phyloP scores from a whole-genome alignment of 2,113 vertebrate genomes.

The Cheilinus undulatus region DNA sequence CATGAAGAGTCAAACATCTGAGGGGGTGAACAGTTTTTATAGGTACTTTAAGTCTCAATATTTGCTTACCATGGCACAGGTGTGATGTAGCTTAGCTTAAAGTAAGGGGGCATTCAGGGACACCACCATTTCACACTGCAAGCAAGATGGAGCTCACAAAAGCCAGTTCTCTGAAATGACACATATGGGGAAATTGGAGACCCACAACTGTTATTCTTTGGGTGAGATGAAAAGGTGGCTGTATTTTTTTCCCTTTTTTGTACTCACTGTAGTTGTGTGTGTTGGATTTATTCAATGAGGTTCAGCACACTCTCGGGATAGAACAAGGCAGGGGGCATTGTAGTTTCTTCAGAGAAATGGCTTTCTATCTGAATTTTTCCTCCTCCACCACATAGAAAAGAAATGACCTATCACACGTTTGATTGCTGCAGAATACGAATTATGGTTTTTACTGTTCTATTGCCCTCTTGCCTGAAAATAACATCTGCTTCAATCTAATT shows the following conservation, averaged over 20 bases:
- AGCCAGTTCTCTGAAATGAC: slow-evolving; percentile 35
- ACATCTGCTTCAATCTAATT: slow-evolving; percentile 10
- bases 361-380: slow-evolving; percentile 18
- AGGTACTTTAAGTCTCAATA: slow-evolving; percentile 23
- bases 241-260: slow-evolving; percentile 19
- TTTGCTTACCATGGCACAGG: slow-evolving; percentile 18
- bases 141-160: slow-evolving; percentile 21
- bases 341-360: slow-evolving; percentile 22
- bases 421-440: slow-evolving; percentile 18
- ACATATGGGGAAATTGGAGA: slow-evolving; percentile 32
- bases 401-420: neutral
- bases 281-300: slow-evolving; percentile 35
- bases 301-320: slow-evolving; percentile 33
- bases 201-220: slow-evolving; percentile 16
- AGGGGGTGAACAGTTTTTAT: too few species aligned
- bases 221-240: slow-evolving; percentile 18
- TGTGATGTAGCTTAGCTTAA: slow-evolving; percentile 30
- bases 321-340: slow-evolving; percentile 42
- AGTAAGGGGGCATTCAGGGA: slow-evolving; percentile 36
- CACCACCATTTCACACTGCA: slow-evolving; percentile 2
- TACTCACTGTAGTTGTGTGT: slow-evolving; percentile 5
- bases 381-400: slow-evolving; percentile 15
- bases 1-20: too few species aligned
- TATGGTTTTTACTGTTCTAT: slow-evolving; percentile 9
- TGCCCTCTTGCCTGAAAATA: slow-evolving; percentile 7